Evolutionary conservation across 2,113 vertebrate genomes (phyloP), one percentile per base, ranked within the genome.

Genomic region (Pleuronectes platessa): DNA sequence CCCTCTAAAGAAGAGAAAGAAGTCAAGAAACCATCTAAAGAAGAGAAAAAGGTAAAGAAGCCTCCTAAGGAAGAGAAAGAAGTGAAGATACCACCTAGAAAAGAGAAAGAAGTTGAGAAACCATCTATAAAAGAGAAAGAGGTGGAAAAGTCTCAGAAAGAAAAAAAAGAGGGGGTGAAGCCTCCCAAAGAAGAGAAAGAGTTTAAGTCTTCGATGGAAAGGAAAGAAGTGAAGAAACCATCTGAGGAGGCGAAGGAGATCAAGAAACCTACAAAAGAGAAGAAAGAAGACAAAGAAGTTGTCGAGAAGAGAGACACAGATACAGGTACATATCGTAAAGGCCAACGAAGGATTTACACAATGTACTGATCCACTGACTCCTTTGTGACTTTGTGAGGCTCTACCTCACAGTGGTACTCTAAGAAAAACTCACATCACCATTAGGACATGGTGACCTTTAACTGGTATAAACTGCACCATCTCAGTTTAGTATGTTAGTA

Each of bases 231-330:
- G 7, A 63, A 58, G 54, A 68, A 65, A 27, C 45, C 54, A 12
- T 8, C 54, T 3, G 63, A 58, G 20, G 53, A 60, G 10, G 26
- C 7, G 35, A n/a, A 54, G 20, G 51, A 54, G 20, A n/a, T 54
- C 18, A 54, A 54, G 51, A 76, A 61, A 4, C n/a, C 12, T 2
- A 1, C 14, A 1, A 69, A 18, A 69, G 54, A 23, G 2, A 35
- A 14, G n/a, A 70, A 62, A 78, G 71, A 88, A 70, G 85, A 75
- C 4, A 61, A 68, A 72, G 61, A 78, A 63, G 15, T 27, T 60
- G 20, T 27, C 7, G 66, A 79, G 71, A 84, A 71, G 35, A 69
- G 12, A 51, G 68, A 72, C 4, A 45, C 35, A 9, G 76, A 71
- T 24, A 77, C 51, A 83, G 88, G 88, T 90, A 72, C 2, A 1